These are phyloP conservation scores for Hylaeus anthracinus DNA, from an alignment of 1,140 invertebrate species.

Conservation along the genomic window DNA sequence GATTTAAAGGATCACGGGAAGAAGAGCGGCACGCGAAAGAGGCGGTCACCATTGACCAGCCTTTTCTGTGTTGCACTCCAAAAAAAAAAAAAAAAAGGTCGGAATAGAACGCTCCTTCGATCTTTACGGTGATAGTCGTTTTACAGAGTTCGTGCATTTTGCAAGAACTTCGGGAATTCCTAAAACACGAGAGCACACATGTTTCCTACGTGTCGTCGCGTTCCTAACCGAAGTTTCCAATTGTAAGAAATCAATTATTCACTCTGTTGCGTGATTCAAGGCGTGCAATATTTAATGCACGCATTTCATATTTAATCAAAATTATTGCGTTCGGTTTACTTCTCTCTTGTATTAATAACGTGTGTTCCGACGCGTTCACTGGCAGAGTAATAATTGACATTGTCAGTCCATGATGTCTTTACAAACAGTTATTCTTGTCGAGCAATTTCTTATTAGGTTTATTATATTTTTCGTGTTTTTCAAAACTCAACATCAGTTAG, in stretches of 20 bases:
- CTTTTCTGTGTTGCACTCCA: constrained; percentile 53
- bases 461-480: too few relatives aligned
- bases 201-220: neutral
- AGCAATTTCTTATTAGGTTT: too few relatives aligned
- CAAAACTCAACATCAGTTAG: too few relatives aligned
- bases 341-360: neutral
- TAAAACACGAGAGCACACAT: neutral
- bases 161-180: neutral
- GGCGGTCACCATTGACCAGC: constrained; percentile 55
- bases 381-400: too few relatives aligned
- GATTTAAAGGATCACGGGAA: constrained; percentile 49
- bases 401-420: too few relatives aligned
- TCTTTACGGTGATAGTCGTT: neutral
- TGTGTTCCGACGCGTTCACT: neutral
- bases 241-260: neutral
- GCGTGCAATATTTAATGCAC: neutral
- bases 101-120: neutral
- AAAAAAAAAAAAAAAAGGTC: constrained; percentile 43
- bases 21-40: constrained; percentile 51
- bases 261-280: neutral
- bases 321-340: neutral
- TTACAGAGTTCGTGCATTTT: neutral
- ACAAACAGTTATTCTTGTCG: too few relatives aligned
- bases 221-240: neutral
- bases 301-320: neutral